Base-by-base conservation (phyloP, 2,113 vertebrate species). In the Eptesicus fuscus region DNA sequence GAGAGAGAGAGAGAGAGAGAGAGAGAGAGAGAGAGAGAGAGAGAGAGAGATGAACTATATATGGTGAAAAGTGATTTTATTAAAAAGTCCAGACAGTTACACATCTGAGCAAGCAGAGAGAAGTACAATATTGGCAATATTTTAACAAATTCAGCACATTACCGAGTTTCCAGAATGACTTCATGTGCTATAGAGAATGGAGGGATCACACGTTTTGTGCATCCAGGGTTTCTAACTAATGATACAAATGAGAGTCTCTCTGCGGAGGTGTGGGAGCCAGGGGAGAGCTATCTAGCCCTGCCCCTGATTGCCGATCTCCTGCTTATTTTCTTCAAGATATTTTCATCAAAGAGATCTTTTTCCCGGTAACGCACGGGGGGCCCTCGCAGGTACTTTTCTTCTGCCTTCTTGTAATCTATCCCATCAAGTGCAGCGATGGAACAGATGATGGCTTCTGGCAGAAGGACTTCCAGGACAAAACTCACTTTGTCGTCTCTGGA, bases 401-500 rank as follows among this genome's bases (percentile, higher is more conserved):
- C 74, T 49, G 74, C 74, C 44, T 77, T n/a, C 30, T 77, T 96
- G 78, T 99, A 97, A 1, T 99, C 98, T 0, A 99, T 96, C 4
- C 98, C 97, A 32, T 99, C 98, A 83, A 99, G 98, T 0, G 98
- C 98, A 83, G 99, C 98, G 69, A 99, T 99, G 0, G 99, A 99
- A 74, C 97, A 98, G 53, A 99, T 99, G 94, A 99, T 98, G 18
- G 99, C 99, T 98, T 99, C 99, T 0, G 99, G 99, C 74, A 99
- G 93, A 4, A 99, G 99, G 22, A 99, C 99, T 22, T 99, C 99
- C 1, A 99, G 95, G 63, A 99, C 98, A 82, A 99, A 99, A 0
- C 97, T 98, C 40, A 99, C 98, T 23, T 67, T 82, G 44, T 99
- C 98, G 0, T 98, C 94, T 0, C 95, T 96, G 0, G 94, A 76